Percentiles rank a stretch among this genome's conserved stretches.
These are phyloP conservation scores for Caranx ignobilis DNA, from an alignment of 2,113 vertebrate species.

Conservation along the genomic window DNA sequence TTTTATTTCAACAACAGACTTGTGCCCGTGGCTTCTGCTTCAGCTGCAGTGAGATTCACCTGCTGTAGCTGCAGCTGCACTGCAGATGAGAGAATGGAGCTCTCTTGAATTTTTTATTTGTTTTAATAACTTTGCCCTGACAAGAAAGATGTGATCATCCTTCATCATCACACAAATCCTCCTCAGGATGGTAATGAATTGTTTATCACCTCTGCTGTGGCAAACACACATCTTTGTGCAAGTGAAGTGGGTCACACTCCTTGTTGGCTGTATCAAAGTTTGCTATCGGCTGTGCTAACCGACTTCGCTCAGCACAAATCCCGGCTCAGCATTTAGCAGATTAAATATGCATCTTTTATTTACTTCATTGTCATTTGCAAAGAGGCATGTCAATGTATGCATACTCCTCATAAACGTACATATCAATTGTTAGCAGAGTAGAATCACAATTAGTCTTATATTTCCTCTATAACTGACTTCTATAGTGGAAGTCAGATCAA, in stretches of 20 bases:
- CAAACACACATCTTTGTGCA: constrained; percentile 34
- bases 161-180: constrained; percentile 37
- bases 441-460: not conserved
- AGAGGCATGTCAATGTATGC: not conserved
- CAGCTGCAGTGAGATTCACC: not conserved
- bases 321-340: not conserved
- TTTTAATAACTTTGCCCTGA: constrained; percentile 46
- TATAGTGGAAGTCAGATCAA: not conserved
- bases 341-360: not conserved
- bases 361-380: not conserved
- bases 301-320: not conserved
- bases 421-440: not conserved
- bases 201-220: constrained; percentile 49
- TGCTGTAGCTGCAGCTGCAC: not conserved
- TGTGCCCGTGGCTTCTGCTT: not conserved
- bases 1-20: not conserved
- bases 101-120: constrained; percentile 43
- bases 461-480: not conserved
- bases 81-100: constrained; percentile 5
- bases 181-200: constrained; percentile 57
- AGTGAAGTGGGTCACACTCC: constrained; percentile 59
- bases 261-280: constrained; percentile 26
- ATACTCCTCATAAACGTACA: not conserved
- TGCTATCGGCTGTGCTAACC: not conserved
- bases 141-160: constrained; percentile 34